These are phyloP conservation scores for Himalopsyche kuldschensis DNA, from an alignment of 2,888 invertebrate genomes.

Conservation along the genomic window DNA sequence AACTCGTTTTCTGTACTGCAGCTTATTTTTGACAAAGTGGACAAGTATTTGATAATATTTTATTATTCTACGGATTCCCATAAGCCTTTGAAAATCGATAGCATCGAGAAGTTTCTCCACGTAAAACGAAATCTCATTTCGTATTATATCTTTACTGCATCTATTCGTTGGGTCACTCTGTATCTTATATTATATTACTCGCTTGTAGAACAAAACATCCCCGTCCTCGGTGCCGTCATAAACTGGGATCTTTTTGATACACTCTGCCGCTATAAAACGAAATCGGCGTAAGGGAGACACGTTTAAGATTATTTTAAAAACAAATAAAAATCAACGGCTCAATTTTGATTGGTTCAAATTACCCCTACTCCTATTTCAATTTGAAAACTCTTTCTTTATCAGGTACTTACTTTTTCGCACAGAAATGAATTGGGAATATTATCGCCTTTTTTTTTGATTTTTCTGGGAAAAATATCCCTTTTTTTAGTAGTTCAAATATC, in stretches of 20 bases:
- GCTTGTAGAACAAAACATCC: not conserved
- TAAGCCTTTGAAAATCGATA: not conserved
- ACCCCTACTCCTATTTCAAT: not conserved
- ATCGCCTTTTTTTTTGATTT: not conserved
- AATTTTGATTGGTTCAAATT: not conserved
- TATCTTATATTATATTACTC: not conserved
- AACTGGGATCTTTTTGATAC: not conserved
- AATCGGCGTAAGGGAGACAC: not conserved
- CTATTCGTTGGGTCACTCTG: not conserved
- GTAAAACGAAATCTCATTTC: not conserved
- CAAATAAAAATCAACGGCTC: not conserved
- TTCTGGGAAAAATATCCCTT: too few relatives aligned
- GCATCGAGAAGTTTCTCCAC: not conserved
- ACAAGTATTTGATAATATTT: not conserved
- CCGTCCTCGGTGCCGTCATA: not conserved
- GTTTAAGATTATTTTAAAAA: slow-evolving; percentile 1
- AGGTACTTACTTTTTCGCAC: not conserved
- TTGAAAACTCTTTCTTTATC: not conserved
- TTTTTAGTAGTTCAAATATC: too few relatives aligned
- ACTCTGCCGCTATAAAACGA: not conserved
- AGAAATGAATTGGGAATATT: not conserved
- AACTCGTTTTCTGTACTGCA: not conserved
- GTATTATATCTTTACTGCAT: not conserved
- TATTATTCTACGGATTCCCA: not conserved
- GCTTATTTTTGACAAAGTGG: not conserved